These are phyloP conservation scores for Gymnocephalus cernua DNA, from an alignment of 2,113 vertebrate species.

Conservation along the genomic window DNA sequence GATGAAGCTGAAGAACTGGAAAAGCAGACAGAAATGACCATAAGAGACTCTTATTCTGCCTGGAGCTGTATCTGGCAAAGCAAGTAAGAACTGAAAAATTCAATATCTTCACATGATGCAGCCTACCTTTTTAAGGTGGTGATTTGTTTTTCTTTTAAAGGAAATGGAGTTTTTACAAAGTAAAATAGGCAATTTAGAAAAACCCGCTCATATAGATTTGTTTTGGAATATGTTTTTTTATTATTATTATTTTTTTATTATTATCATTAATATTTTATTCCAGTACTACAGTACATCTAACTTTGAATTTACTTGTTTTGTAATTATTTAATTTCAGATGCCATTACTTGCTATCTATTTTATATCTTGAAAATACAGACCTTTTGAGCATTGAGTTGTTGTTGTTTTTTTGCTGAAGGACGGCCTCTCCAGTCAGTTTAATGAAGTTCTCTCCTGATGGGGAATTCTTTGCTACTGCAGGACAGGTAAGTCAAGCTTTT, in stretches of 20 bases:
- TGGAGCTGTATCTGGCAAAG: constrained; percentile 96
- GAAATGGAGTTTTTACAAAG: neutral
- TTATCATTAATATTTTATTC: neutral
- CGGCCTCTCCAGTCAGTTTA: constrained; percentile 91
- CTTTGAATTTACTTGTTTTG: neutral
- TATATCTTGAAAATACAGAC: neutral
- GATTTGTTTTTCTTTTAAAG: neutral
- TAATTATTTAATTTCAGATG: neutral
- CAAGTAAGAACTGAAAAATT: constrained; percentile 87
- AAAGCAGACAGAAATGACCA: constrained; percentile 46
- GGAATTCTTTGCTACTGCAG: constrained; percentile 97
- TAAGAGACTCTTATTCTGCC: constrained; percentile 72
- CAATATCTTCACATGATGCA: neutral
- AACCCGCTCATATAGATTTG: neutral
- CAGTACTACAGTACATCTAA: neutral
- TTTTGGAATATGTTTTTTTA: no score
- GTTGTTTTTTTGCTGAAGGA: constrained; percentile 79
- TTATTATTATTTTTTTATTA: no score
- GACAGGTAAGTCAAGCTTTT: constrained; percentile 85
- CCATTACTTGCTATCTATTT: neutral
- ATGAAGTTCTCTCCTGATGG: constrained; percentile 98
- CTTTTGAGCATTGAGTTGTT: neutral
- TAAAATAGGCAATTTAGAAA: neutral
- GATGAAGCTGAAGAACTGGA: constrained; percentile 75
- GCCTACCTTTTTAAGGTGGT: neutral